phyloP scores from a whole-genome alignment of 2,797 vertebrate species.

The Sebastes iracundus region DNA sequence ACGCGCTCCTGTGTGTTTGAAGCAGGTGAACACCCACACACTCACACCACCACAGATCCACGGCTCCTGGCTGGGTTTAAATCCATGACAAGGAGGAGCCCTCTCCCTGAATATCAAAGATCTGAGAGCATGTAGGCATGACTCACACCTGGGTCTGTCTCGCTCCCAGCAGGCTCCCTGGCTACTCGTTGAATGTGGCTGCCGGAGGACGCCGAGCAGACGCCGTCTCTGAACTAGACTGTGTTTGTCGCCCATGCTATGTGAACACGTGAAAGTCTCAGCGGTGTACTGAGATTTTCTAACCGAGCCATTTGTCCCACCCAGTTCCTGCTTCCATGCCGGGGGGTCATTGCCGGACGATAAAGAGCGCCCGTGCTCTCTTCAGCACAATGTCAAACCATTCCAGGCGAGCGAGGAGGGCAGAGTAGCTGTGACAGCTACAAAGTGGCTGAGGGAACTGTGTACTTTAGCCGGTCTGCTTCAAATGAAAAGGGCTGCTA shows the following conservation, averaged over 20 bases:
- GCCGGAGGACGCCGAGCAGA: constrained; percentile 54
- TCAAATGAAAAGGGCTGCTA: constrained; percentile 68
- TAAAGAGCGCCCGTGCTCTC: constrained; percentile 58
- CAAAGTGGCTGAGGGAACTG: constrained; percentile 77
- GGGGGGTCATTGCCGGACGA: constrained; percentile 65
- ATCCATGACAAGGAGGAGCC: constrained; percentile 71
- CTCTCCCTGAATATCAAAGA: constrained; percentile 78
- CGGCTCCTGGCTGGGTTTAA: constrained; percentile 65
- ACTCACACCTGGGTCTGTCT: constrained; percentile 65
- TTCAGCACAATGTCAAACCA: constrained; percentile 68
- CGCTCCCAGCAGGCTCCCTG: constrained; percentile 56
- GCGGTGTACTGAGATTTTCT: constrained; percentile 56
- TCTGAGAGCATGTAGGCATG: constrained; percentile 68
- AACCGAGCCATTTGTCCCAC: constrained; percentile 64
- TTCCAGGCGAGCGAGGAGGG: constrained; percentile 51
- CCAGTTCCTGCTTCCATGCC: constrained; percentile 50
- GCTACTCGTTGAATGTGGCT: constrained; percentile 53
- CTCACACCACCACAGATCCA: constrained; percentile 58
- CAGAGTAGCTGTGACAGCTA: constrained; percentile 75
- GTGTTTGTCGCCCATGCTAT: constrained; percentile 50
- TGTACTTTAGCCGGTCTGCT: constrained; percentile 71
- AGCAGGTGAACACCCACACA: constrained; percentile 76
- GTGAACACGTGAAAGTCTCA: constrained; percentile 65
- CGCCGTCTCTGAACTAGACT: constrained; percentile 35
- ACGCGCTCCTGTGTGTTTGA: constrained; percentile 59